Percentiles rank a stretch among this genome's conserved stretches.
Evolutionary conservation across 2,888 invertebrate genomes (phyloP).

Genomic region (Leucophenga montana): DNA sequence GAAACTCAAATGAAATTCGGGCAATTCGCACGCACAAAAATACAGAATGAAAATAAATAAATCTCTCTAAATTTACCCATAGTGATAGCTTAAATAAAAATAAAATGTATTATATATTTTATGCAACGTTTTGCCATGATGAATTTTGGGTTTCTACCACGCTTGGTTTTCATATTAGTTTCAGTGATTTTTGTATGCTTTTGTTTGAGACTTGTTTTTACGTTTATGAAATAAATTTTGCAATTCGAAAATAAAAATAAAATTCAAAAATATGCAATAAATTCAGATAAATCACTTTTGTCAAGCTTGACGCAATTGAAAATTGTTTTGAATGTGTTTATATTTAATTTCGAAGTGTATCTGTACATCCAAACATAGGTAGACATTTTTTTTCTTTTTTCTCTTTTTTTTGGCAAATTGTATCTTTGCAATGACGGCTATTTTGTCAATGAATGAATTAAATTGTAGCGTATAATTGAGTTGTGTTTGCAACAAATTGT

Average conservation of each 20-base stretch:
- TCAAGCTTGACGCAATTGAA: constrained; percentile 1
- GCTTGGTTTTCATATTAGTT: constrained; percentile 25
- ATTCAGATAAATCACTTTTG: not conserved
- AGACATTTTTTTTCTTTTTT: not conserved
- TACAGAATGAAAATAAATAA: no score
- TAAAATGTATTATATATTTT: no score
- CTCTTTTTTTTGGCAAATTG: not conserved
- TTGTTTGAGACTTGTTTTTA: no score
- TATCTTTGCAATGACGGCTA: not conserved
- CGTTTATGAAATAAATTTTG: no score
- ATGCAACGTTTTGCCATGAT: constrained; percentile 33
- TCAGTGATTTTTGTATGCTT: constrained; percentile 35
- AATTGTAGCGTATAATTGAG: no score
- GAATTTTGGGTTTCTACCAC: constrained; percentile 20
- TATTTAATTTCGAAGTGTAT: constrained; percentile 3
- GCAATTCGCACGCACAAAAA: no score
- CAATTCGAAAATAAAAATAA: not conserved
- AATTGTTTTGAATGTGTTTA: not conserved
- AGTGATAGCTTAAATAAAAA: no score
- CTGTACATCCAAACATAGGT: not conserved
- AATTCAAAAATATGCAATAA: not conserved
- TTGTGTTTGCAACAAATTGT: no score
- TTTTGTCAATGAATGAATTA: no score
- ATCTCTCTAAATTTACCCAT: no score
- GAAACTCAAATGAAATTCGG: no score